A percentile compares a stretch with the other conserved stretches of the same genome.
These are phyloP conservation scores for Numida meleagris DNA, from an alignment of 2,113 vertebrate species.

Conservation along the genomic window DNA sequence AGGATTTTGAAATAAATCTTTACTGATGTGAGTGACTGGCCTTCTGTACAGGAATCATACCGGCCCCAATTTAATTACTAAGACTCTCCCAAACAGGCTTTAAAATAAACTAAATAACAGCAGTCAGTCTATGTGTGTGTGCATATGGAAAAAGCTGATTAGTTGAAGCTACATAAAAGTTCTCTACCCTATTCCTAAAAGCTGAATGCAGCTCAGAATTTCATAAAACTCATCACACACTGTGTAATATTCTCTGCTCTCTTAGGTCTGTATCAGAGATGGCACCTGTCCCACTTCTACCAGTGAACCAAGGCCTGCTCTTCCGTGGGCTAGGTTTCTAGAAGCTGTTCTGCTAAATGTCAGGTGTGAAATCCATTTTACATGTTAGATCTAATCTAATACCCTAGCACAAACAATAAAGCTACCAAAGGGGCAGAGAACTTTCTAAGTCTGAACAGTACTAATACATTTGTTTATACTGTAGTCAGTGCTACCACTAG, in stretches of 20 bases:
- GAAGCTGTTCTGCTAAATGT: not conserved
- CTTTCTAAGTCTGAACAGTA: not conserved
- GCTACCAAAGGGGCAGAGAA: not conserved
- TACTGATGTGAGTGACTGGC: not conserved
- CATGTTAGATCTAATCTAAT: not conserved
- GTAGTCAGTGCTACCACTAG: not conserved
- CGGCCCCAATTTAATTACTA: not conserved
- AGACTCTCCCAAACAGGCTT: not conserved
- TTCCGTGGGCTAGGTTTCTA: not conserved
- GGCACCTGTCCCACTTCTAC: not conserved
- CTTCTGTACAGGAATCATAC: not conserved
- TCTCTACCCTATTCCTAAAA: not conserved
- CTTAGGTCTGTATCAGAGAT: not conserved
- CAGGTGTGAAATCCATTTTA: not conserved
- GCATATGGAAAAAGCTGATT: not conserved
- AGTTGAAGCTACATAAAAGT: not conserved
- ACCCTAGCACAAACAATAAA: not conserved
- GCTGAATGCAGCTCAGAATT: not conserved
- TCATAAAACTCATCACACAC: not conserved
- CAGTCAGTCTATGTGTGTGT: not conserved
- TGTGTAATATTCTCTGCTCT: not conserved
- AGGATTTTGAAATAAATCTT: conserved; percentile 28
- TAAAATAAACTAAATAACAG: not conserved
- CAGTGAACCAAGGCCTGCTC: not conserved
- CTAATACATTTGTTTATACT: not conserved